Evolutionary conservation across 2,113 vertebrate genomes (phyloP).

Genomic region (Labeo rohita): DNA sequence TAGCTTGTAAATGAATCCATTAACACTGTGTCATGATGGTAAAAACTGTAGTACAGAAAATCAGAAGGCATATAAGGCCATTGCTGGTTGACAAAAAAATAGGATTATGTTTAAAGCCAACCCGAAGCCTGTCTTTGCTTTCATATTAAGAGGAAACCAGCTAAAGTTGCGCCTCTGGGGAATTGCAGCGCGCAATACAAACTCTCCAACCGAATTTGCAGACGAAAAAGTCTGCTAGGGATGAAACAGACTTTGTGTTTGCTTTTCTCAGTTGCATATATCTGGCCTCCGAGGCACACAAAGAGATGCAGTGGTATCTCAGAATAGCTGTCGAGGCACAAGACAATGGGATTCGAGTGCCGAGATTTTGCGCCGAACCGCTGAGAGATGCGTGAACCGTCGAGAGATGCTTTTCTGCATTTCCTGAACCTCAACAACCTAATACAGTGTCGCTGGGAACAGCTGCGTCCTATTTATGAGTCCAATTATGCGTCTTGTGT

Average conservation of each 20-base stretch:
- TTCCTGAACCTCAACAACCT: conserved; percentile 2
- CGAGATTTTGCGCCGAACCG: neutral
- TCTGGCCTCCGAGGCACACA: conserved; percentile 2
- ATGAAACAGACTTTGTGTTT: conserved; percentile 30
- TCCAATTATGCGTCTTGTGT: conserved; percentile 23
- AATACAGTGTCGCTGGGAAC: neutral
- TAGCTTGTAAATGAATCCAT: conserved; percentile 22
- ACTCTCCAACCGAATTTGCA: conserved; percentile 20
- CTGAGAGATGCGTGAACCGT: conserved; percentile 5
- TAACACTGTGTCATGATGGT: neutral
- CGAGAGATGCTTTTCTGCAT: conserved; percentile 18
- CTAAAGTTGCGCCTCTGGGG: conserved; percentile 15
- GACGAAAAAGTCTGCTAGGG: conserved; percentile 9
- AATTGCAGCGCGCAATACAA: neutral
- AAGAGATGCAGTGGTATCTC: conserved; percentile 21
- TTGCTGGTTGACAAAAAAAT: neutral
- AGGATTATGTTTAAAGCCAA: conserved; percentile 1
- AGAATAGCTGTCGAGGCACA: conserved; percentile 32
- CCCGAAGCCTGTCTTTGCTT: neutral
- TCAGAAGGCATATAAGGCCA: neutral
- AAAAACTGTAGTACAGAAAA: neutral
- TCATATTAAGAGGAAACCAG: conserved; percentile 1
- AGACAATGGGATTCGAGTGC: conserved; percentile 9
- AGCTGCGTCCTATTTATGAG: conserved; percentile 38
- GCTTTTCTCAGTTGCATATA: conserved; percentile 22